These are phyloP conservation scores for Drosophila pandora DNA, from an alignment of 1,140 invertebrate genomes.

Conservation along the genomic window DNA sequence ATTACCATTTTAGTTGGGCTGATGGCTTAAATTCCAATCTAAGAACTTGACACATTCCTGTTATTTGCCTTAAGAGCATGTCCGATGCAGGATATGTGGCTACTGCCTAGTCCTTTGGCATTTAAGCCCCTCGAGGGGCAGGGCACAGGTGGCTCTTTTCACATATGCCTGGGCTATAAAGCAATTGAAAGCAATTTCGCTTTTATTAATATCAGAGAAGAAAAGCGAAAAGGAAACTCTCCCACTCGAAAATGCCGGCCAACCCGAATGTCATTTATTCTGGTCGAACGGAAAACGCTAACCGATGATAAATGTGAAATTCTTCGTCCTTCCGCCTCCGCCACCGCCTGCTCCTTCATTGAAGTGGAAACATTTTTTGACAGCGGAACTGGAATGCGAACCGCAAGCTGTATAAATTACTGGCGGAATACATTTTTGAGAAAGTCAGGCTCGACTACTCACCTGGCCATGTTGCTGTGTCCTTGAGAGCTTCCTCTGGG, in stretches of 20 bases:
- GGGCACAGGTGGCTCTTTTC: constrained; percentile 20
- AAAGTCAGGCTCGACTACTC: constrained; percentile 44
- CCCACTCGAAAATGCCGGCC: constrained; percentile 14
- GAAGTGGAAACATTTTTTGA: constrained; percentile 62
- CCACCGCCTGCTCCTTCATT: constrained; percentile 40
- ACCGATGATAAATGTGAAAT: constrained; percentile 66
- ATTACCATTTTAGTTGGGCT: too few relatives aligned
- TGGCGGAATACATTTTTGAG: constrained; percentile 19
- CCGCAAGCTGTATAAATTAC: constrained; percentile 39
- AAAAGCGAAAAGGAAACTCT: constrained; percentile 2
- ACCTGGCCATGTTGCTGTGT: constrained; percentile 64
- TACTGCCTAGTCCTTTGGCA: background rate
- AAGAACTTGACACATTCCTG: background rate
- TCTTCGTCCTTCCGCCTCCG: constrained; percentile 34
- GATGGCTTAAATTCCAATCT: too few relatives aligned
- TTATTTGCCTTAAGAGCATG: background rate
- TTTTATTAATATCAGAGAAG: constrained; percentile 36
- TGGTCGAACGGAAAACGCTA: constrained; percentile 6
- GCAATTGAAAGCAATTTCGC: constrained; percentile 42
- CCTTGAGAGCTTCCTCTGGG: constrained; percentile 35
- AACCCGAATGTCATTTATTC: constrained; percentile 9
- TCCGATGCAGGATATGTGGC: background rate
- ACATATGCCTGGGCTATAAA: constrained; percentile 9
- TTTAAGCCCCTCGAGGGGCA: background rate
- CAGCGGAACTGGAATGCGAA: constrained; percentile 22